These are phyloP conservation scores for Megalops atlanticus DNA, from an alignment of 2,113 vertebrate genomes.

Conservation along the genomic window DNA sequence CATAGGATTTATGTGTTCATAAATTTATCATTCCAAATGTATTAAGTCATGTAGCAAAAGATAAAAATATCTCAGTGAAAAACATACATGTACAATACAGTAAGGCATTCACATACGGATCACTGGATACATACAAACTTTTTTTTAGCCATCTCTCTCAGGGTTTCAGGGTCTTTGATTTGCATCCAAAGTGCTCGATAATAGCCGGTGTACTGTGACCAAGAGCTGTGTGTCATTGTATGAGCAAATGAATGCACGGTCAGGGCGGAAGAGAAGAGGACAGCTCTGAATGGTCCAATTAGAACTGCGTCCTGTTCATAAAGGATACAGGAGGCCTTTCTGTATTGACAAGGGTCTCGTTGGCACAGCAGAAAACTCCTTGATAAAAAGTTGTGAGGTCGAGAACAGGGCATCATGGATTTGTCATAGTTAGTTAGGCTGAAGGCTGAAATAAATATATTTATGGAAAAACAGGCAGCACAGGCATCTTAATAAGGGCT, in stretches of 20 bases:
- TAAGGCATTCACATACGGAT: neutral
- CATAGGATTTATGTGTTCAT: neutral
- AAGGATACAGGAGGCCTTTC: neutral
- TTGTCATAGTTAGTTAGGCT: constrained; percentile 17
- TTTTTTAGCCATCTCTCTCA: too few relatives aligned
- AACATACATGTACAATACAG: neutral
- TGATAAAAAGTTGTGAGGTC: neutral
- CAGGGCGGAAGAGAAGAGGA: too few relatives aligned
- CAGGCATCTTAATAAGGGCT: neutral
- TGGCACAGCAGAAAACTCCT: neutral
- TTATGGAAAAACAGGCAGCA: neutral
- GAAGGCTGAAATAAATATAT: neutral
- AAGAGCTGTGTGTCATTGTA: neutral
- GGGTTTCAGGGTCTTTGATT: neutral
- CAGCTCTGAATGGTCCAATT: constrained; percentile 4
- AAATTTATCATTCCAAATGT: neutral
- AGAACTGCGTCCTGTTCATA: neutral
- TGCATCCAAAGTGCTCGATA: neutral
- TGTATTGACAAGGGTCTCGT: neutral
- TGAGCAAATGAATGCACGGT: neutral
- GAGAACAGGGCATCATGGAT: constrained; percentile 9
- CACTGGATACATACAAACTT: neutral
- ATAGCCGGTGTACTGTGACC: neutral
- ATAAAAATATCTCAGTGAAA: neutral
- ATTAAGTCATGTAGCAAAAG: neutral